Evolutionary conservation across 2,888 invertebrate species (phyloP).

Genomic region (Caenorhabditis sp.): DNA sequence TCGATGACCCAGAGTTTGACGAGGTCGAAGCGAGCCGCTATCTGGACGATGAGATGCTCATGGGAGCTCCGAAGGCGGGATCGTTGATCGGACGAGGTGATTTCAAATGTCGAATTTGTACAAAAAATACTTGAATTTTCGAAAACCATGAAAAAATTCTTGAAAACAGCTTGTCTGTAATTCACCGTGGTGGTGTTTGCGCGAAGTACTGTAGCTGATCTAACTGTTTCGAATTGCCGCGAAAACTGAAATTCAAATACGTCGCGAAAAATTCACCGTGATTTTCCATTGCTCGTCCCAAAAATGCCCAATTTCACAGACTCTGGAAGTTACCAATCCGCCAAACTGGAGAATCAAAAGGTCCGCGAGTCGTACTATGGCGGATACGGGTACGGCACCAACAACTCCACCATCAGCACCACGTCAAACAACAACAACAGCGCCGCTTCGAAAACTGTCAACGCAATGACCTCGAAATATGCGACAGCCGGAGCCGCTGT

Average conservation of each 20-base stretch:
- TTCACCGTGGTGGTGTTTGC: too few relatives aligned
- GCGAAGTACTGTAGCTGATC: too few relatives aligned
- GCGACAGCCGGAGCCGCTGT: neutral
- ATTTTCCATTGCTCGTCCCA: too few relatives aligned
- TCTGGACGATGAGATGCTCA: neutral
- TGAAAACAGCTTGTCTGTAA: too few relatives aligned
- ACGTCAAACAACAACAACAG: neutral
- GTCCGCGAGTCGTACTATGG: constrained; percentile 43
- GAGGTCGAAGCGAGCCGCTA: neutral
- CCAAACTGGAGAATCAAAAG: constrained; percentile 44
- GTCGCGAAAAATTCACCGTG: too few relatives aligned
- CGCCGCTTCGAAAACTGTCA: neutral
- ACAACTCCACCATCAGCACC: neutral
- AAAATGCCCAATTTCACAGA: constrained; percentile 3
- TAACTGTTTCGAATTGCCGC: too few relatives aligned
- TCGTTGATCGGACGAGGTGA: constrained; percentile 1
- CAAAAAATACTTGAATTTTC: neutral
- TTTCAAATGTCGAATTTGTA: neutral
- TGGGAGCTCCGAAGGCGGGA: neutral
- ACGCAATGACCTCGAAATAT: neutral
- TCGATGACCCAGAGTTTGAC: constrained; percentile 10
- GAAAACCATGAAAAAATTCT: too few relatives aligned
- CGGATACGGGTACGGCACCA: constrained; percentile 13
- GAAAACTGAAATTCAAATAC: too few relatives aligned
- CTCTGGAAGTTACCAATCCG: constrained; percentile 5